phyloP scores from a whole-genome alignment of 2,797 vertebrate genomes.

The Scolopax bukidnonensis region DNA sequence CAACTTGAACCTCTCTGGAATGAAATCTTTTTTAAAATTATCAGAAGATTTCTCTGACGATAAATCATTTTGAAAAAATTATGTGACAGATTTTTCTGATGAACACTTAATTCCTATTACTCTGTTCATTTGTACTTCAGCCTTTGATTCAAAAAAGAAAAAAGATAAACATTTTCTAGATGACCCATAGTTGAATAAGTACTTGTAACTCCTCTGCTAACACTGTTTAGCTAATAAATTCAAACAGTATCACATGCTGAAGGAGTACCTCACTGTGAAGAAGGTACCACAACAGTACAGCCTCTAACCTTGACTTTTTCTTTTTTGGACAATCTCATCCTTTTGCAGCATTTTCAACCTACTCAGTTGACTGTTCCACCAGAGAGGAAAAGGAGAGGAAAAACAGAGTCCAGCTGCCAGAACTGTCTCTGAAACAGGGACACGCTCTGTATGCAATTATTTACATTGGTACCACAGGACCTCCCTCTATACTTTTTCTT shows the following conservation, averaged over 20 bases:
- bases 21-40: not conserved
- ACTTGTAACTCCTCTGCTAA: not conserved
- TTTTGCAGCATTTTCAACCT: not conserved
- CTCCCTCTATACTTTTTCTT: not conserved
- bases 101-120: not conserved
- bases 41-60: not conserved
- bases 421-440: not conserved
- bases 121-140: not conserved
- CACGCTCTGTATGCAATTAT: fast-evolving
- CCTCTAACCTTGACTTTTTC: not conserved
- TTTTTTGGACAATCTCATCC: not conserved
- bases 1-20: not conserved
- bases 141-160: not conserved
- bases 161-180: not conserved
- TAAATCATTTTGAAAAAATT: not conserved
- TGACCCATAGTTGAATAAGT: not conserved
- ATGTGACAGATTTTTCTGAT: not conserved
- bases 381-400: not conserved
- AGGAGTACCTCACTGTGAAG: not conserved
- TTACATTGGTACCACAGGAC: not conserved
- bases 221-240: not conserved
- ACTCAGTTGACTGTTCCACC: not conserved
- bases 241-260: not conserved
- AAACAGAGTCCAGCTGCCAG: not conserved
- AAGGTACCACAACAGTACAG: not conserved